A percentile compares a stretch with the other conserved stretches of the same genome.
phyloP scores from a whole-genome alignment of 2,888 invertebrate genomes.

The Lithophane leautieri region DNA sequence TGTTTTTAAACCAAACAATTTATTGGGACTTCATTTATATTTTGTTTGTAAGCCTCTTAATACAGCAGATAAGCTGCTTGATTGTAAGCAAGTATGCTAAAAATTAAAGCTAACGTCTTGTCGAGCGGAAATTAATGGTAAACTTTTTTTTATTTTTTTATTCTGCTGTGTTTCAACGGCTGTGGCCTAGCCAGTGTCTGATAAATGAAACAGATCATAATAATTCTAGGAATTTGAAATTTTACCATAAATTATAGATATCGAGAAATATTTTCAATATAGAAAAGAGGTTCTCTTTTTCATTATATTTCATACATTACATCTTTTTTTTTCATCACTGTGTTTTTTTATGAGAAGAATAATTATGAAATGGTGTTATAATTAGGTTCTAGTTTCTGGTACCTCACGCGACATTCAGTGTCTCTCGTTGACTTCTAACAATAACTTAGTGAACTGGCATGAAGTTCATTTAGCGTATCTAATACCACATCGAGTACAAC shows the following conservation, averaged over 20 bases:
- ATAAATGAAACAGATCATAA: neutral
- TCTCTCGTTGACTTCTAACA: neutral
- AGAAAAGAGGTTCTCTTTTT: neutral
- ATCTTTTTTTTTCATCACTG: too few species aligned
- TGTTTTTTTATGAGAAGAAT: neutral
- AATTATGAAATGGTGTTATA: neutral
- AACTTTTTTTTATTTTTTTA: conserved; percentile 10
- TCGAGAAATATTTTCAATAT: neutral
- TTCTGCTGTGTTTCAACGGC: conserved; percentile 1
- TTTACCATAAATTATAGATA: neutral
- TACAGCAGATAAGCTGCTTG: conserved; percentile 26
- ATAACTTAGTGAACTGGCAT: neutral
- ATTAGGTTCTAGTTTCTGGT: neutral
- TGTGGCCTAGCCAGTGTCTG: neutral
- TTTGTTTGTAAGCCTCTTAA: conserved; percentile 30
- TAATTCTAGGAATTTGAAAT: neutral
- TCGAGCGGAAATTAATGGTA: conserved; percentile 13
- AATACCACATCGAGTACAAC: neutral
- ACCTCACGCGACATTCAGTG: neutral
- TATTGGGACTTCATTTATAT: conserved; percentile 18
- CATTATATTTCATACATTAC: neutral
- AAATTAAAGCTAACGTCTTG: conserved; percentile 2
- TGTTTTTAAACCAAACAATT: conserved; percentile 35
- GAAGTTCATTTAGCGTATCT: neutral
- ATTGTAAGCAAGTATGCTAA: conserved; percentile 35